Evolutionary conservation across 1,140 invertebrate genomes (phyloP).

Genomic region (Ooceraea biroi): DNA sequence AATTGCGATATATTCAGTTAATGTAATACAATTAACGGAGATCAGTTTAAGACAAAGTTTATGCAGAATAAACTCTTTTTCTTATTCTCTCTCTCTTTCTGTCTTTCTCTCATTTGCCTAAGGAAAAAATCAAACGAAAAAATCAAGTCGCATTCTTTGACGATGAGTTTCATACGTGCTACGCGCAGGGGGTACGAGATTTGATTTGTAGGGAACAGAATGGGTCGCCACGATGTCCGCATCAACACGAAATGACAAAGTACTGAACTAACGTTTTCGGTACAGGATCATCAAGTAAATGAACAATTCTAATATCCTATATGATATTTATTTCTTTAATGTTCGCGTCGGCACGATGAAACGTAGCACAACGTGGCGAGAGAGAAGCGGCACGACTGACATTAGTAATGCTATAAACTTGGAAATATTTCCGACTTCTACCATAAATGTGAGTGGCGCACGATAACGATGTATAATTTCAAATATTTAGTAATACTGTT

Average conservation of each 20-base stretch:
- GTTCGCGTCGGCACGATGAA: conserved; percentile 1
- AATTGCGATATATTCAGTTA: conserved; percentile 6
- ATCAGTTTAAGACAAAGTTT: conserved; percentile 55
- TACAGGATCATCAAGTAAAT: conserved; percentile 23
- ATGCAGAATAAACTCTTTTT: conserved; percentile 35
- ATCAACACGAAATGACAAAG: conserved; percentile 66
- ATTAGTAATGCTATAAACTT: conserved; percentile 42
- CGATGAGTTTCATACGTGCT: conserved; percentile 59
- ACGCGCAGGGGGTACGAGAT: conserved; percentile 56
- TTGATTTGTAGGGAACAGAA: conserved; percentile 51
- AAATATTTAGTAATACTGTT: conserved; percentile 51
- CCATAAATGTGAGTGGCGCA: conserved; percentile 25
- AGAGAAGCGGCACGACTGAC: neutral
- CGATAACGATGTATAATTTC: conserved; percentile 50
- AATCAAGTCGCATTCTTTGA: conserved; percentile 59
- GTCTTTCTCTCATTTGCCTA: conserved; percentile 44
- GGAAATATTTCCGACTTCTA: conserved; percentile 31
- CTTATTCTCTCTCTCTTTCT: no score
- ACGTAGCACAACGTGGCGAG: neutral
- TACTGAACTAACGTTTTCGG: conserved; percentile 48
- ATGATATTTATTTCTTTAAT: conserved; percentile 55
- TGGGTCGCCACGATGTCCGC: conserved; percentile 67
- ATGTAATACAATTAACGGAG: conserved; percentile 35
- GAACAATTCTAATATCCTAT: conserved; percentile 51
- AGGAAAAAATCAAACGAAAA: conserved; percentile 43